These are phyloP conservation scores for Ephydatia muelleri DNA, from an alignment of 37 sponge, comb jelly and placozoan genomes.

Conservation along the genomic window DNA sequence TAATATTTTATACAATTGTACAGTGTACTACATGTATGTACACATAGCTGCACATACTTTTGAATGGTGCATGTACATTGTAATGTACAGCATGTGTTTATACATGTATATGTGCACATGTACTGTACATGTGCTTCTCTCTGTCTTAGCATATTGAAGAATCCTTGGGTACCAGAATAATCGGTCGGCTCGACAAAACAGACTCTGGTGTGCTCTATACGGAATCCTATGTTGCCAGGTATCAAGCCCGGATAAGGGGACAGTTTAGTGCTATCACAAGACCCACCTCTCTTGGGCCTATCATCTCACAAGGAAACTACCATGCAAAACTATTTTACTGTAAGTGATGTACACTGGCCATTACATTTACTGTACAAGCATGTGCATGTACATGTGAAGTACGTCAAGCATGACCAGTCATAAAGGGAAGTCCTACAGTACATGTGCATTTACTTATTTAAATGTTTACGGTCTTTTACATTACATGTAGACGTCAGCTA, in stretches of 20 bases:
- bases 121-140: background rate
- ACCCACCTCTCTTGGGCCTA: slow-evolving; percentile 53
- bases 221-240: slow-evolving; percentile 69
- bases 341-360: no score
- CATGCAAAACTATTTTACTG: slow-evolving; percentile 72
- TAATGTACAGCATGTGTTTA: no score
- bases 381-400: background rate
- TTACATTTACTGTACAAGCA: no score
- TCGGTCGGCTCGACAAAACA: slow-evolving; percentile 63
- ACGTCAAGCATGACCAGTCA: background rate
- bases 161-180: slow-evolving; percentile 44
- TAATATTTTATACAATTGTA: no score
- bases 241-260: slow-evolving; percentile 74
- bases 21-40: no score
- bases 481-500: no score
- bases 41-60: no score
- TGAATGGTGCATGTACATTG: no score
- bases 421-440: background rate
- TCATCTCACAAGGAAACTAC: slow-evolving; percentile 52
- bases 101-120: no score
- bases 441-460: no score
- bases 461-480: no score
- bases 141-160: slow-evolving; percentile 52
- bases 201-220: slow-evolving; percentile 70
- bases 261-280: slow-evolving; percentile 83